Percentiles rank a stretch among this genome's conserved stretches.
Conservation (phyloP, 1,140 invertebrate species). For the Trinorchestia longiramus region DNA sequence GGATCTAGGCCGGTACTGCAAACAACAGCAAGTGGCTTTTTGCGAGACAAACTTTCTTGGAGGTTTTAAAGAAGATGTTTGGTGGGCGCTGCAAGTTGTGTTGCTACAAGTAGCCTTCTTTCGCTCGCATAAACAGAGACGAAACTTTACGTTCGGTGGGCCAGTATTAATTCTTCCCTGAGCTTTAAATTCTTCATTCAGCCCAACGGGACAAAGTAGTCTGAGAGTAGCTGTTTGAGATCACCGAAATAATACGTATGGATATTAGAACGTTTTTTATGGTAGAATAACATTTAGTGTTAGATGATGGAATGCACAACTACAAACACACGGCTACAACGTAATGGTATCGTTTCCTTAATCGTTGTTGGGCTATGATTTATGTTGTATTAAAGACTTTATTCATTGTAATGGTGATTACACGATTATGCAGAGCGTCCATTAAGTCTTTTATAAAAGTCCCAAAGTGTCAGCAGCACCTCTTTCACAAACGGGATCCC, state of each 20-base stretch:
- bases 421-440: too few relatives aligned
- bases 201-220: neutral
- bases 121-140: neutral
- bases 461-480: too few relatives aligned
- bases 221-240: neutral
- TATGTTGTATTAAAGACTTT: too few relatives aligned
- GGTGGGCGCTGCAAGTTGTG: neutral
- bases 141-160: neutral
- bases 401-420: too few relatives aligned
- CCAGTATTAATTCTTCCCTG: neutral
- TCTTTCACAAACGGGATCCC: too few relatives aligned
- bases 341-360: too few relatives aligned
- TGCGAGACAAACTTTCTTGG: neutral
- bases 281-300: neutral
- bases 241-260: neutral
- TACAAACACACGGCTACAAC: too few relatives aligned
- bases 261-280: neutral
- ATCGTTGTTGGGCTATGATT: too few relatives aligned
- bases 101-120: neutral
- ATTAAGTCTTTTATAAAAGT: too few relatives aligned
- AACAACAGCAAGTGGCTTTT: slow-evolving; percentile 10
- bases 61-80: neutral
- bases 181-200: neutral
- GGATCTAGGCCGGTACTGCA: neutral
- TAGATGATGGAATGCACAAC: neutral